Evolutionary conservation across 2,113 vertebrate species (phyloP).

Genomic region (Alexandromys fortis): DNA sequence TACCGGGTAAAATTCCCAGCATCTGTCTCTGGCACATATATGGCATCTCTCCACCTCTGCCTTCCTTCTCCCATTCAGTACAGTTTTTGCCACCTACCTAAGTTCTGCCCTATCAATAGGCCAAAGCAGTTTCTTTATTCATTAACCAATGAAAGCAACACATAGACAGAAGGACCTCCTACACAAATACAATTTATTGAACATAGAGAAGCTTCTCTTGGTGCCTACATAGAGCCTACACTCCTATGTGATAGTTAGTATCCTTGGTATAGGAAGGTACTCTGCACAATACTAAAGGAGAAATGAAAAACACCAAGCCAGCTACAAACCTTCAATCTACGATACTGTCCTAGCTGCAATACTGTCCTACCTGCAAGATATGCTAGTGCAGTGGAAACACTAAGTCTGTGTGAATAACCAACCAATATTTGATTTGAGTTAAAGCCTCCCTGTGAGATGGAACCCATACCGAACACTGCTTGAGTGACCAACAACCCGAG

Average conservation of each 20-base stretch:
- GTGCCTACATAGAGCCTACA: not conserved
- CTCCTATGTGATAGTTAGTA: not conserved
- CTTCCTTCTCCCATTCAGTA: too few species aligned
- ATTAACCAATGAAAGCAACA: too few species aligned
- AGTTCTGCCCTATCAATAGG: too few species aligned
- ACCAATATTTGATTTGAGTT: not conserved
- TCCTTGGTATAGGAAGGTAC: not conserved
- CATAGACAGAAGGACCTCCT: too few species aligned
- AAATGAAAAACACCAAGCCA: not conserved
- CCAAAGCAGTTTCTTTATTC: too few species aligned
- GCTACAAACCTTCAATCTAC: not conserved
- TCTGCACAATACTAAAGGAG: not conserved
- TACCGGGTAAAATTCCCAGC: too few species aligned
- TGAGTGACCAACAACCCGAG: not conserved
- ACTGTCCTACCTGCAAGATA: not conserved
- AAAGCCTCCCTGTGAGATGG: not conserved
- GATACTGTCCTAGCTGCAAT: not conserved
- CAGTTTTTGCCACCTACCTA: too few species aligned
- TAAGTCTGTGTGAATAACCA: not conserved
- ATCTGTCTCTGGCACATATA: too few species aligned
- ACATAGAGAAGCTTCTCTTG: not conserved
- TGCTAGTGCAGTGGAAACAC: not conserved
- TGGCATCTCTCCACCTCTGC: too few species aligned
- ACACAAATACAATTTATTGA: not conserved
- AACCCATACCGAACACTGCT: not conserved